Evolutionary conservation across 2,797 vertebrate species (phyloP), one percentile per base, ranked within the genome.

Genomic region (Myoxocephalus aenaeus): DNA sequence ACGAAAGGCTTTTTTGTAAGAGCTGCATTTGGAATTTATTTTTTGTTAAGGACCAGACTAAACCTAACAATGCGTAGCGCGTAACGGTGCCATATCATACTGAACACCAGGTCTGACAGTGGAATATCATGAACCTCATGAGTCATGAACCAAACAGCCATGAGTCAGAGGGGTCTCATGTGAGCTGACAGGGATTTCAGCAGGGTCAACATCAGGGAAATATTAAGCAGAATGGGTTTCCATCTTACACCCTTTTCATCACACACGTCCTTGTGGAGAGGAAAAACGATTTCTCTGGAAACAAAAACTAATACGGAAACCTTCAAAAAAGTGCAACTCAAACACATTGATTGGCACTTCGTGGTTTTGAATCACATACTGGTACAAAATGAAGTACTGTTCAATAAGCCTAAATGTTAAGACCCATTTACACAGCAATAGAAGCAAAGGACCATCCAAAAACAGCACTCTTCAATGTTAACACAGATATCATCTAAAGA

Each of bases 161-260:
- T 89, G 79, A 93, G 77, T 89, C 85, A 90, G 75, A 85, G 72
- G 64, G 72, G 64, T 64, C 63, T 77, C 82, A 68, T 57, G 65
- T 84, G 79, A 86, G 64, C 56, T 57, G 34, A 38, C 29, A 1
- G 51, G 65, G 51, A 46, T 46, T 72, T 54, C 32, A 17, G 34
- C 1, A 2, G 50, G 44, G 34, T 44, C 40, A 58, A 18, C 67
- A 59, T 59, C 3, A 27, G 44, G 53, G 63, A 67, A 74, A 63
- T 59, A 50, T 78, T 59, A 44, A 51, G 61, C n/a, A 15, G 13
- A 74, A 53, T 18, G 10, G 18, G 56, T 48, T 70, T 78, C 53
- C 14, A 34, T 29, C 29, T 14, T 27, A 68, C 53, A 56, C 11
- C 13, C 6, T 15, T 53, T 48, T 51, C 36, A 20, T 4, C 56